These are phyloP conservation scores for Tachysurus fulvidraco DNA, from an alignment of 2,113 vertebrate species.

Conservation along the genomic window DNA sequence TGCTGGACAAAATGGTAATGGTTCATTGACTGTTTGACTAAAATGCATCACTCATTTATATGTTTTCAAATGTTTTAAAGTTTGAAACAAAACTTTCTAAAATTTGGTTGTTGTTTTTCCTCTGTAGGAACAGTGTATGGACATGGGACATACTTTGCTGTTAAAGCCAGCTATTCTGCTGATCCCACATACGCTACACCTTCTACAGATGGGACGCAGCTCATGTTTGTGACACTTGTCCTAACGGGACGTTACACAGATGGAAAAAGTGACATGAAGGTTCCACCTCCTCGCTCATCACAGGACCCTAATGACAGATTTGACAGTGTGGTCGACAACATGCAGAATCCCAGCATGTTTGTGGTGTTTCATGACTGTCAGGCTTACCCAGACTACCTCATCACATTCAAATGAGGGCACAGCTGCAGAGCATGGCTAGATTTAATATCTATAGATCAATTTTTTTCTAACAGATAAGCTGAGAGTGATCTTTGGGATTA, in stretches of 20 bases:
- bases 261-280: constrained; percentile 51
- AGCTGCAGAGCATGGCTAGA: neutral
- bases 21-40: neutral
- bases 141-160: constrained; percentile 70
- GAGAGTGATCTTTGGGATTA: neutral
- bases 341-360: constrained; percentile 61
- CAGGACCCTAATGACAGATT: constrained; percentile 54
- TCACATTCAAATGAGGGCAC: constrained; percentile 66
- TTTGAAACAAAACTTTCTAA: neutral
- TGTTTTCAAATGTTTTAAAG: neutral
- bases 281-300: constrained; percentile 51
- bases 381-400: constrained; percentile 73
- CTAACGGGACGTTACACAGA: constrained; percentile 61
- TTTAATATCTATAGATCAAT: neutral
- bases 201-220: constrained; percentile 55
- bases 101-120: neutral
- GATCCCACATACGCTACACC: constrained; percentile 45
- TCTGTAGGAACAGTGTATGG: constrained; percentile 56
- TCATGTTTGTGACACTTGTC: constrained; percentile 70
- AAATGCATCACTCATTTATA: neutral
- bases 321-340: constrained; percentile 68
- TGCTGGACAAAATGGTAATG: constrained; percentile 68
- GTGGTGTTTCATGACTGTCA: constrained; percentile 74
- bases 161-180: constrained; percentile 65
- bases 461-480: neutral